Evolutionary conservation across 2,113 vertebrate genomes (phyloP).

Genomic region (Tichodroma muraria): DNA sequence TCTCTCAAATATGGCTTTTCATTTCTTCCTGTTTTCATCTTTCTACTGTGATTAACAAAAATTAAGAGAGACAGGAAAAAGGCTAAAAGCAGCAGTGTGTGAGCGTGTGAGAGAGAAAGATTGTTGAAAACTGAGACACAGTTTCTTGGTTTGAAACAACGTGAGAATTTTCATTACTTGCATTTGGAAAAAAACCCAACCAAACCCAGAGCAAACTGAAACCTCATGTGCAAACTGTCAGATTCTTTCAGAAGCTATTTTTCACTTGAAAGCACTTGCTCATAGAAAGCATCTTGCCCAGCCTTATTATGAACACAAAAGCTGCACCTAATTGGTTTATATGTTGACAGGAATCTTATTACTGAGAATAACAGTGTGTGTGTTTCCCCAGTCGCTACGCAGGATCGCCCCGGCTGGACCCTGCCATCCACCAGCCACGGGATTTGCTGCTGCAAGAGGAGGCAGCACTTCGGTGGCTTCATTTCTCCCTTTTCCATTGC

Average conservation of each 20-base stretch:
- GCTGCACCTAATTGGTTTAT: slow-evolving; percentile 40
- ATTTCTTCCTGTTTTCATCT: not conserved
- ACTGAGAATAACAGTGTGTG: not conserved
- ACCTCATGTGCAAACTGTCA: slow-evolving; percentile 44
- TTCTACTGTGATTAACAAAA: not conserved
- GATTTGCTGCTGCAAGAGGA: not conserved
- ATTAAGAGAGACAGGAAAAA: not conserved
- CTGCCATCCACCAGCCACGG: fast-evolving
- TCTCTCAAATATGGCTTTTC: not conserved
- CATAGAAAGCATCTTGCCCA: not conserved
- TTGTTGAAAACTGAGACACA: not conserved
- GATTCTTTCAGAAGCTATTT: slow-evolving; percentile 42
- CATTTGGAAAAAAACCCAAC: not conserved
- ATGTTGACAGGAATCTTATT: slow-evolving; percentile 3
- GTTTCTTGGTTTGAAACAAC: slow-evolving; percentile 32
- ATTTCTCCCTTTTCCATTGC: not conserved
- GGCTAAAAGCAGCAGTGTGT: not conserved
- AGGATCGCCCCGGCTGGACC: not conserved
- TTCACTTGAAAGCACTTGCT: slow-evolving; percentile 48
- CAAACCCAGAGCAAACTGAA: slow-evolving; percentile 14
- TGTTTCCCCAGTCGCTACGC: fast-evolving
- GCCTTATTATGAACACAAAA: not conserved
- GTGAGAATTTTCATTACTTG: slow-evolving; percentile 45
- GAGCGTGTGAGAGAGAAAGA: not conserved
- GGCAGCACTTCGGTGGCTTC: not conserved